Conservation (phyloP, 1,140 invertebrate species). For the Dendrolimus punctatus region DNA sequence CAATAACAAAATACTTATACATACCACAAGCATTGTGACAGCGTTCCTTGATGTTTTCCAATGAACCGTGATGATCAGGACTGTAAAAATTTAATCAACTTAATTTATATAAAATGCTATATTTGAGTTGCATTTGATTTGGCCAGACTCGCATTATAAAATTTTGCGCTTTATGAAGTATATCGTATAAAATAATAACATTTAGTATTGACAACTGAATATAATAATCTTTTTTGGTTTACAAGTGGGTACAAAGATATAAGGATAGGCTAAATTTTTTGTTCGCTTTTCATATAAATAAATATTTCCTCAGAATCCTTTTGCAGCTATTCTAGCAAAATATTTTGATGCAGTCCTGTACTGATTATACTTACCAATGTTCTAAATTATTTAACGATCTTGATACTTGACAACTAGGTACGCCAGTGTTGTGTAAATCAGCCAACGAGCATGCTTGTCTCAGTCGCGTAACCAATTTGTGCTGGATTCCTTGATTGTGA, state of each 20-base stretch:
- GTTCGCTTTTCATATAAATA: neutral
- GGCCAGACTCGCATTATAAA: too few species aligned
- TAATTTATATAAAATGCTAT: neutral
- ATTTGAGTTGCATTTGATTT: neutral
- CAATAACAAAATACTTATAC: neutral
- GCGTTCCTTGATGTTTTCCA: slow-evolving; percentile 40
- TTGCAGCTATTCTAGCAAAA: too few species aligned
- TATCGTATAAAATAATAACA: too few species aligned
- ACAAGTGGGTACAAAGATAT: neutral
- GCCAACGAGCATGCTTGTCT: slow-evolving; percentile 47
- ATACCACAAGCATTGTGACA: slow-evolving; percentile 17
- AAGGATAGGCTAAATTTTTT: neutral
- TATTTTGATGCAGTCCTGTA: slow-evolving; percentile 1
- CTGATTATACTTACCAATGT: slow-evolving; percentile 27
- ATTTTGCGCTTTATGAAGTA: too few species aligned
- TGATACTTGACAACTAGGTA: slow-evolving; percentile 27
- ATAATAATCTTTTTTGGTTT: too few species aligned
- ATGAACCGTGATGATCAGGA: slow-evolving; percentile 26
- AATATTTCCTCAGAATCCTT: too few species aligned
- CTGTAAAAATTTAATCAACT: slow-evolving; percentile 7
- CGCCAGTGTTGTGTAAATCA: slow-evolving; percentile 35
- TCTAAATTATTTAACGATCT: slow-evolving; percentile 41
- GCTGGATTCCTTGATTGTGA: slow-evolving; percentile 24
- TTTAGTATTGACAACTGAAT: too few species aligned
- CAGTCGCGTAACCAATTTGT: slow-evolving; percentile 39